Conservation (phyloP, 2,113 vertebrate species). For the Myodes glareolus region DNA sequence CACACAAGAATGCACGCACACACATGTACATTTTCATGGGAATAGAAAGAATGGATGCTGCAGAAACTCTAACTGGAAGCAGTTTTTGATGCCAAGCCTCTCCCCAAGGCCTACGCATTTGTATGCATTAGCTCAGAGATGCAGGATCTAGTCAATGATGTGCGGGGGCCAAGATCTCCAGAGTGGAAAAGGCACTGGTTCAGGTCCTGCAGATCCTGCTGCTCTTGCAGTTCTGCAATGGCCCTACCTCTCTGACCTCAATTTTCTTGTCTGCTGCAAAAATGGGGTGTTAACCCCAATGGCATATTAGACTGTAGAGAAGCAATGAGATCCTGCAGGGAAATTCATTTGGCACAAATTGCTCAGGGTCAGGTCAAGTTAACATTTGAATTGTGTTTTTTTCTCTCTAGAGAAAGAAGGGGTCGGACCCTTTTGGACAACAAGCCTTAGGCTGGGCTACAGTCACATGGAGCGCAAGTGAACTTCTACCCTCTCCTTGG, state of each 20-base stretch:
- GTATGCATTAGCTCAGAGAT: not conserved
- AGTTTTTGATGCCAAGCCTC: not conserved
- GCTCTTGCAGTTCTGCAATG: not conserved
- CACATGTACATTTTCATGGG: not conserved
- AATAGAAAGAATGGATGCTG: not conserved
- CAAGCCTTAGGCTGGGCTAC: not conserved
- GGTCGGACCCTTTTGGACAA: not conserved
- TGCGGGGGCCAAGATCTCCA: not conserved
- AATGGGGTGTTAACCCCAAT: not conserved
- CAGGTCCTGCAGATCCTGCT: too few relatives aligned
- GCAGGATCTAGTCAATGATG: accelerated
- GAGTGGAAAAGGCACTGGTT: not conserved
- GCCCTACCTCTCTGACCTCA: not conserved
- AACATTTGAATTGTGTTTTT: not conserved
- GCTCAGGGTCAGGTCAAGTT: not conserved
- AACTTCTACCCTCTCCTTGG: not conserved
- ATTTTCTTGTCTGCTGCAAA: constrained; percentile 14
- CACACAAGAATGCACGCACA: not conserved
- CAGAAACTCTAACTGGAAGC: not conserved
- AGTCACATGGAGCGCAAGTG: not conserved
- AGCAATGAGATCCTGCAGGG: not conserved
- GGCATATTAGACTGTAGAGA: not conserved
- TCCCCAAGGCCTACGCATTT: not conserved
- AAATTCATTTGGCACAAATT: not conserved
- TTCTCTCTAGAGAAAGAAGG: not conserved